phyloP scores from a whole-genome alignment of 1,140 invertebrate species.

The Cyclina sinensis region DNA sequence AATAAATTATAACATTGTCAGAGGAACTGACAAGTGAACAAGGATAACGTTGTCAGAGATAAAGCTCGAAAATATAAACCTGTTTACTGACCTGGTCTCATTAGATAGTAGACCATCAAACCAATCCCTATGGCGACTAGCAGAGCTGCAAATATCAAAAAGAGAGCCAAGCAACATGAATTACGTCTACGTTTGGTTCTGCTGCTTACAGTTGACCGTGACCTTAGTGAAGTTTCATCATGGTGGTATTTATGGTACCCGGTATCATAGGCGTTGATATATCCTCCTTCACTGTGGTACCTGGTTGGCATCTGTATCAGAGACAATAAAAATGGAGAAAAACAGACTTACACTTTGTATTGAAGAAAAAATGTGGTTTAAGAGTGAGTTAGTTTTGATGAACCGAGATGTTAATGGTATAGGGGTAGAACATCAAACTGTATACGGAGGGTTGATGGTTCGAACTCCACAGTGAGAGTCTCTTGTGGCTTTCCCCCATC shows the following conservation, averaged over 20 bases:
- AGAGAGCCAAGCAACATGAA: neutral
- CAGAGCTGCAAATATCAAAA: slow-evolving; percentile 23
- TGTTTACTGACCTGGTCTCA: neutral
- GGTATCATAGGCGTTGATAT: slow-evolving; percentile 2
- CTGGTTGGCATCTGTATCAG: slow-evolving; percentile 30
- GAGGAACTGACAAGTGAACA: too few species aligned
- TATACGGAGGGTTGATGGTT: too few species aligned
- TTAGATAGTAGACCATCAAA: slow-evolving; percentile 38
- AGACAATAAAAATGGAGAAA: too few species aligned
- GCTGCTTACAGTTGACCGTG: slow-evolving; percentile 15
- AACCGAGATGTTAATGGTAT: too few species aligned
- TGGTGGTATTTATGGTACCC: slow-evolving; percentile 7
- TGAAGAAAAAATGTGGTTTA: too few species aligned
- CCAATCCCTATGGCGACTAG: slow-evolving; percentile 37
- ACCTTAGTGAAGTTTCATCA: slow-evolving; percentile 31
- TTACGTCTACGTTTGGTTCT: neutral
- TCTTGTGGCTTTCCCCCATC: too few species aligned
- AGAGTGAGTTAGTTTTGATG: too few species aligned
- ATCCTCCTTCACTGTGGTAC: slow-evolving; percentile 18
- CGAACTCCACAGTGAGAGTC: too few species aligned
- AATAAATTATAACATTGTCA: slow-evolving; percentile 1
- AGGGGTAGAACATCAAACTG: too few species aligned
- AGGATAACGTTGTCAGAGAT: neutral
- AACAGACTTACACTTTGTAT: too few species aligned
- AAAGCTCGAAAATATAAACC: neutral